Conservation (phyloP, 2,888 invertebrate genomes). For the Acleris literana region DNA sequence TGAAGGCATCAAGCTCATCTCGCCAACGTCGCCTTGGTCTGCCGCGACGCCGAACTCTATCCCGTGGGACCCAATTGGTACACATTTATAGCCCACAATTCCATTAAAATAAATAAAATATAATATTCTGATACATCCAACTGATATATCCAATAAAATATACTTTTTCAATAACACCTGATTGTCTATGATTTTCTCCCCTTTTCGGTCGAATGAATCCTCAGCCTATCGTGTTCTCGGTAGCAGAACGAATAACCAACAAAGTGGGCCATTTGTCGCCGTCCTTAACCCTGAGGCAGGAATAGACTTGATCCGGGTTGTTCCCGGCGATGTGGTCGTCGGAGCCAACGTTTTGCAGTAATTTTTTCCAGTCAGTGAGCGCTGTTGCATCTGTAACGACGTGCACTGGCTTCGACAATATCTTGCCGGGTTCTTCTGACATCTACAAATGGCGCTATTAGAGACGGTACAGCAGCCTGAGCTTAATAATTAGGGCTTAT, state of each 20-base stretch:
- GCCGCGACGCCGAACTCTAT: no score
- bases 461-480: constrained; percentile 32
- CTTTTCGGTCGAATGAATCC: constrained; percentile 14
- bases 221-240: constrained; percentile 16
- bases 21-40: no score
- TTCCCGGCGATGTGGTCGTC: constrained; percentile 22
- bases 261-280: constrained; percentile 31
- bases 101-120: no score
- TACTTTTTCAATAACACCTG: no score
- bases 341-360: constrained; percentile 32
- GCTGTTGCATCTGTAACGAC: constrained; percentile 40
- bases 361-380: constrained; percentile 39
- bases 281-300: constrained; percentile 24
- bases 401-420: constrained; percentile 38
- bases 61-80: no score
- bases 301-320: constrained; percentile 24
- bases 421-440: constrained; percentile 39
- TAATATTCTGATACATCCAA: no score
- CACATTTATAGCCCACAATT: no score
- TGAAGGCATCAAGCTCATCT: no score
- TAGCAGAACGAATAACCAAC: constrained; percentile 27
- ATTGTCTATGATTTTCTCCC: background rate
- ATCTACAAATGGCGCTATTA: constrained; percentile 37
- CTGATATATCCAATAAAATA: no score
- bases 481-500: constrained; percentile 37